These are phyloP conservation scores for Eciton burchellii DNA, from an alignment of 1,140 invertebrate species.

Conservation along the genomic window DNA sequence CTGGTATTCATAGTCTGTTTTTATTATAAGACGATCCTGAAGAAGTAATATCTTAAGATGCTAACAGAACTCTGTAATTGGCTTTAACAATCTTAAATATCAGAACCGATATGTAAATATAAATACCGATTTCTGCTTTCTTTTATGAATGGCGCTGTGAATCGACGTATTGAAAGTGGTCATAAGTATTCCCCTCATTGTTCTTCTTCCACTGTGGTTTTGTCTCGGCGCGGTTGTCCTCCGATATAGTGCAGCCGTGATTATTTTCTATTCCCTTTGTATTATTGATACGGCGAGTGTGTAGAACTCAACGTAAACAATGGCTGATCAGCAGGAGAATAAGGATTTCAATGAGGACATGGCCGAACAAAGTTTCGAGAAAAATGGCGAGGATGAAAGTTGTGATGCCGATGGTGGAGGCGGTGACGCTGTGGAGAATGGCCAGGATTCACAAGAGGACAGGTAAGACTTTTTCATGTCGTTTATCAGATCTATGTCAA, in stretches of 20 bases:
- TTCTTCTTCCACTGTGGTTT: neutral
- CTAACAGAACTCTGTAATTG: too few relatives aligned
- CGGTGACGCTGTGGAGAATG: constrained; percentile 83
- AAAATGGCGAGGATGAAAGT: constrained; percentile 84
- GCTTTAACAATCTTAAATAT: too few relatives aligned
- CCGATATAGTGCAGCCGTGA: constrained; percentile 13
- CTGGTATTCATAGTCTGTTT: too few relatives aligned
- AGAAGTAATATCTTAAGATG: too few relatives aligned
- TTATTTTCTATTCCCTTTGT: constrained; percentile 38
- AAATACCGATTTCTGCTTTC: neutral
- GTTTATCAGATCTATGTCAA: neutral
- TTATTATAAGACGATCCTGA: too few relatives aligned
- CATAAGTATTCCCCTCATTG: neutral
- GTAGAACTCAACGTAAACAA: constrained; percentile 63
- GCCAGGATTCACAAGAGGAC: constrained; percentile 84
- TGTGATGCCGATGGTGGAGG: constrained; percentile 61
- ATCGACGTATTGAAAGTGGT: neutral
- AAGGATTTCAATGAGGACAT: constrained; percentile 85
- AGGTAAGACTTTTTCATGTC: constrained; percentile 78
- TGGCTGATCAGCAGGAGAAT: constrained; percentile 83
- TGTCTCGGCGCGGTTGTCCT: constrained; percentile 18
- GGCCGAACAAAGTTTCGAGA: constrained; percentile 83
- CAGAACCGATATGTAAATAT: too few relatives aligned
- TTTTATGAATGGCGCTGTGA: neutral
- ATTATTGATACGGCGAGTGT: constrained; percentile 33